Conservation (phyloP, 2,113 vertebrate genomes). For the Scomber scombrus region DNA sequence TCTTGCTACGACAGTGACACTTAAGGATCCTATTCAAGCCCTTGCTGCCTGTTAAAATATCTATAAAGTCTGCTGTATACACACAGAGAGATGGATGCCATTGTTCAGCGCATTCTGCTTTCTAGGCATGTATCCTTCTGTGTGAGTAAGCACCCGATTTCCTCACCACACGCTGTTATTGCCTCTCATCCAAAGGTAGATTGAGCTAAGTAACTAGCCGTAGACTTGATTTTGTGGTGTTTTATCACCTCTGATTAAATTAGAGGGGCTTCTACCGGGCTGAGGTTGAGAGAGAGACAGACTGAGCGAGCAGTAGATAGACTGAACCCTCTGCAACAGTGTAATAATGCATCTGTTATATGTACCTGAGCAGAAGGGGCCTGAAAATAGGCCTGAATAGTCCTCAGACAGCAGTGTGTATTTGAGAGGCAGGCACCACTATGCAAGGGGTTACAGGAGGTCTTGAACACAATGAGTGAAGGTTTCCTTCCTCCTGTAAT, state of each 20-base stretch:
- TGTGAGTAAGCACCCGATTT: conserved; percentile 78
- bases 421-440: conserved; percentile 34
- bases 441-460: conserved; percentile 5
- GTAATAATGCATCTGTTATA: conserved; percentile 52
- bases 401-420: conserved; percentile 26
- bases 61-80: conserved; percentile 2
- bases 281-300: conserved; percentile 32
- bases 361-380: conserved; percentile 31
- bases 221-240: conserved; percentile 80
- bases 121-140: conserved; percentile 63
- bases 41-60: conserved; percentile 10
- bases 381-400: conserved; percentile 44
- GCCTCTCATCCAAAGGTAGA: conserved; percentile 77
- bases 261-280: conserved; percentile 60
- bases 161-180: conserved; percentile 78
- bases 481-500: conserved; percentile 47
- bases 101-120: conserved; percentile 53
- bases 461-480: conserved; percentile 32
- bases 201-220: conserved; percentile 80
- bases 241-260: conserved; percentile 85
- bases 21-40: not conserved
- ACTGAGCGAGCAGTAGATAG: conserved; percentile 37
- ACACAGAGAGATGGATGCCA: not conserved
- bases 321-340: conserved; percentile 30
- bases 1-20: not conserved